Base-by-base conservation (phyloP, 2,888 invertebrate genomes). In the Agapostemon virescens region DNA sequence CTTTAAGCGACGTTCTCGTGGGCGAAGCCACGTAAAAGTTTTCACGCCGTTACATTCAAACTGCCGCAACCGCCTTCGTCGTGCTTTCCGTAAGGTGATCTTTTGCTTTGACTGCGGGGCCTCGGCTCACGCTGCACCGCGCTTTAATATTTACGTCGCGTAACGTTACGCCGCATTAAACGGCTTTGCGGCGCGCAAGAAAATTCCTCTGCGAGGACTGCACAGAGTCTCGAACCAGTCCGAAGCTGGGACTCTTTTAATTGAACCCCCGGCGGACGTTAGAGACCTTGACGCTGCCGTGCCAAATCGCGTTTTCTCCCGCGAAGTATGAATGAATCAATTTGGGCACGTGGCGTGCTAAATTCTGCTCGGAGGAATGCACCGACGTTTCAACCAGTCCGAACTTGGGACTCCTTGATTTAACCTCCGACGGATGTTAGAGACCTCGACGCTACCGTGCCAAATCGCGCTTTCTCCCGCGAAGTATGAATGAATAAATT, bases 131-230 rank as follows among this genome's bases (percentile, higher is more conserved):
- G 55, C 55, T 58, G 70, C 67, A 72, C 74, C 79, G 77, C 74
- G 75, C 77, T 79, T 86, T 83, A 85, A 87, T 87, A 86, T 85
- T 88, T 84, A 87, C 83, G 83, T 78, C 74, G 83, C 78, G 76
- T 78, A 82, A 82, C 83, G 86, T 85, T 85, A 83, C 82, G 83
- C 79, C 84, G 81, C 86, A 80, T 87, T 86, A 87, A 87, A 72
- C 78, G 80, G 63, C 68, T 63, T 38, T 74, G 79, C 66, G 49
- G 69, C 55, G 17, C 36, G 36, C 76, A 78, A 79, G 79, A 68
- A 80, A 71, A 79, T 49, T n/a, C 49, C 49, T 3, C 49, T 49
- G n/a, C 49, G n/a, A 49, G 49, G 49, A 49, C 49, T 64, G 69
- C 68, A 26, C 79, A 63, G 61, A 17, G 70, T 64, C 55, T 66